Evolutionary conservation across 2,113 vertebrate species (phyloP).

Genomic region (Morone saxatilis): DNA sequence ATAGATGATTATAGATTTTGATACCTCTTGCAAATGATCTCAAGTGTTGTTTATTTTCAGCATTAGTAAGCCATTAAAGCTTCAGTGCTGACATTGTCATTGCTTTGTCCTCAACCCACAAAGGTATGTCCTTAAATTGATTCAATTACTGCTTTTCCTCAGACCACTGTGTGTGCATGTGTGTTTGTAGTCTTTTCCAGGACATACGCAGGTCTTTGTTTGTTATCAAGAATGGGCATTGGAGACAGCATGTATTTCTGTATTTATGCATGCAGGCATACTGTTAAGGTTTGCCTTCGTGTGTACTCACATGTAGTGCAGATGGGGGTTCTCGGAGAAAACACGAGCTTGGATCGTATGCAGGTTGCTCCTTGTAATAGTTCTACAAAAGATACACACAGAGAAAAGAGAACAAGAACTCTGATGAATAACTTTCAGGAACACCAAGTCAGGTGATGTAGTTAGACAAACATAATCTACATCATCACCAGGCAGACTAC

Average conservation of each 20-base stretch:
- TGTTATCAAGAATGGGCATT: not conserved
- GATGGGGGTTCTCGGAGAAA: slow-evolving; percentile 93
- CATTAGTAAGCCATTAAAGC: not conserved
- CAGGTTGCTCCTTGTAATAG: slow-evolving; percentile 93
- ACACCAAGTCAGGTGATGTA: too few relatives aligned
- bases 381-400: slow-evolving; percentile 82
- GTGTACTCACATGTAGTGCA: slow-evolving; percentile 94
- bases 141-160: not conserved
- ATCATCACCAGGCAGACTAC: too few relatives aligned
- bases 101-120: not conserved
- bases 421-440: not conserved
- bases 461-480: too few relatives aligned
- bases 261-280: not conserved
- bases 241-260: not conserved
- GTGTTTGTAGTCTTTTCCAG: not conserved
- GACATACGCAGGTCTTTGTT: not conserved
- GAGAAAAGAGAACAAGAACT: not conserved
- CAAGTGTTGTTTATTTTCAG: not conserved
- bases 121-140: not conserved
- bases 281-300: not conserved
- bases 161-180: not conserved
- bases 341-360: slow-evolving; percentile 89
- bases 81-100: not conserved
- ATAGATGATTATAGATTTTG: too few relatives aligned
- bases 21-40: not conserved